phyloP scores from a whole-genome alignment of 2,888 invertebrate species.

The Aphodius sticticus region DNA sequence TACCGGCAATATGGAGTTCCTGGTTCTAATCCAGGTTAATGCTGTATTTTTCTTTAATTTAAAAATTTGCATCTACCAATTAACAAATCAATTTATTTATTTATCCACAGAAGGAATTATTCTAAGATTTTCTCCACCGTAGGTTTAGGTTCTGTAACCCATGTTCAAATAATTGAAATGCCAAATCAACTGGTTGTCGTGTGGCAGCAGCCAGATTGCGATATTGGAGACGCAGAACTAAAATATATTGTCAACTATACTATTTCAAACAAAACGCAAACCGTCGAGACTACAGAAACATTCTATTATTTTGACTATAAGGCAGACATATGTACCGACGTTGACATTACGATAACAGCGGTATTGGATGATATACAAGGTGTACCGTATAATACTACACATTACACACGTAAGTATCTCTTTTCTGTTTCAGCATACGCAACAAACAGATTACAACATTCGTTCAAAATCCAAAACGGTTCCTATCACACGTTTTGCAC shows the following conservation, averaged over 20 bases:
- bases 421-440: too few relatives aligned
- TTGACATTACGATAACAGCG: not conserved
- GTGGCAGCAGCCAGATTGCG: not conserved
- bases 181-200: not conserved
- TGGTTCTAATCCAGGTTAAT: too few relatives aligned
- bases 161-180: not conserved
- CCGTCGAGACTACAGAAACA: not conserved
- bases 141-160: not conserved
- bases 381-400: not conserved
- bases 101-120: not conserved
- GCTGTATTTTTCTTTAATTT: too few relatives aligned
- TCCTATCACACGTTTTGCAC: too few relatives aligned
- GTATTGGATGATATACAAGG: not conserved
- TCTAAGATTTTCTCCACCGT: not conserved
- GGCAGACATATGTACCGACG: not conserved
- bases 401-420: not conserved
- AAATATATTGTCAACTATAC: not conserved
- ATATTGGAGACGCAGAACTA: not conserved
- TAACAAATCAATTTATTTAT: too few relatives aligned
- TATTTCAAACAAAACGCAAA: not conserved
- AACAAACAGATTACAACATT: too few relatives aligned
- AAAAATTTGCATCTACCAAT: too few relatives aligned
- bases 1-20: too few relatives aligned
- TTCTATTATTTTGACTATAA: not conserved
- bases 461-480: too few relatives aligned